Evolutionary conservation across 2,113 vertebrate species (phyloP).

Genomic region (Rutilus rutilus): DNA sequence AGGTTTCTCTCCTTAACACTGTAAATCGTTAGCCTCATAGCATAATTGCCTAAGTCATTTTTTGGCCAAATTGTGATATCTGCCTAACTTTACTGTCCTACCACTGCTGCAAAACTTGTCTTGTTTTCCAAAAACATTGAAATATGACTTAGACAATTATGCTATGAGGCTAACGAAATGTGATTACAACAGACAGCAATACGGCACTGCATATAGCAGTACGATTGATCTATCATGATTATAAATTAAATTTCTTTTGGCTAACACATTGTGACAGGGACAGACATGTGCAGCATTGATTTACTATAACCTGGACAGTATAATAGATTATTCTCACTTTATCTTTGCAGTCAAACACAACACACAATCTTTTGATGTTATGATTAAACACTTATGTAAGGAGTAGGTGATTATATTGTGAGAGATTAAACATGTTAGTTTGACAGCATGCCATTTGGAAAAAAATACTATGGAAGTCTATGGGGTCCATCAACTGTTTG

Average conservation of each 20-base stretch:
- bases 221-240: constrained; percentile 40
- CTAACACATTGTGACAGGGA: constrained; percentile 8
- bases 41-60: too few relatives aligned
- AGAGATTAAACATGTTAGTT: constrained; percentile 16
- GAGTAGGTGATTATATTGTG: not conserved
- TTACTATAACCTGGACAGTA: constrained; percentile 10
- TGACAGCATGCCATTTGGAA: not conserved
- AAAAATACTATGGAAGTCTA: too few relatives aligned
- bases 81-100: too few relatives aligned
- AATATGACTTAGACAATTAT: too few relatives aligned
- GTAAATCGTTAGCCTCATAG: too few relatives aligned
- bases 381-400: not conserved
- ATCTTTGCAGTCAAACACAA: not conserved
- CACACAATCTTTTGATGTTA: not conserved
- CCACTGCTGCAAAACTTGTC: too few relatives aligned
- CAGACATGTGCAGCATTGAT: constrained; percentile 13
- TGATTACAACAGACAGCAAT: constrained; percentile 51
- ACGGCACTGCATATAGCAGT: constrained; percentile 5
- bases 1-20: constrained; percentile 31
- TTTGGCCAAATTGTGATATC: too few relatives aligned
- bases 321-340: not conserved
- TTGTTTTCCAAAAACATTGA: too few relatives aligned
- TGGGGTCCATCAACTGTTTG: too few relatives aligned
- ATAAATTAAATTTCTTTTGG: constrained; percentile 32
- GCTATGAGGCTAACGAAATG: too few relatives aligned